These are phyloP conservation scores for Cistogaster globosa DNA, from an alignment of 2,888 invertebrate genomes.

Conservation along the genomic window DNA sequence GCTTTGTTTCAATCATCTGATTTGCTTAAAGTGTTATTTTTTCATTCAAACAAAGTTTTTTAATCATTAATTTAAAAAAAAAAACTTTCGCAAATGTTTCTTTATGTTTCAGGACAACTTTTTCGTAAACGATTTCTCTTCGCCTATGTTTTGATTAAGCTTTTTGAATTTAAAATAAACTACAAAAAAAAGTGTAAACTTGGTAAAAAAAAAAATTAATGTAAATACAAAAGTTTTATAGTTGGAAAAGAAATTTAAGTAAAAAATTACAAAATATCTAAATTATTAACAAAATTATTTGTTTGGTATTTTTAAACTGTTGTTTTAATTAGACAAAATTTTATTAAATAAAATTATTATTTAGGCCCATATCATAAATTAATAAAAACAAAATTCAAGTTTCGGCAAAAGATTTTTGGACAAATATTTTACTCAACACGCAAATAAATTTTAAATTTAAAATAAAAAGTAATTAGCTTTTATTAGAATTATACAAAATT, in stretches of 20 bases:
- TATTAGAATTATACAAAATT: conserved; percentile 78
- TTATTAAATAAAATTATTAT: conserved; percentile 79
- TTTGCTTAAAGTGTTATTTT: no score
- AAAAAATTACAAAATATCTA: conserved; percentile 59
- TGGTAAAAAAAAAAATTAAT: conserved; percentile 50
- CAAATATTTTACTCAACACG: conserved; percentile 60
- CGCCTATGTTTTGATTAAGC: neutral
- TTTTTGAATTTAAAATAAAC: conserved; percentile 41
- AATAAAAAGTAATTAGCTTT: conserved; percentile 75
- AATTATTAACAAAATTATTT: conserved; percentile 73
- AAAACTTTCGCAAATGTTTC: no score
- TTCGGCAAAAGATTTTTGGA: conserved; percentile 73
- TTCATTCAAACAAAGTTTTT: no score
- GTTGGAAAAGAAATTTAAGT: conserved; percentile 72
- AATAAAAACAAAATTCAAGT: conserved; percentile 68
- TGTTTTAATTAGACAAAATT: conserved; percentile 78
- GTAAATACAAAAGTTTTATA: conserved; percentile 80
- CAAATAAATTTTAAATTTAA: conserved; percentile 28
- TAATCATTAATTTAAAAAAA: no score
- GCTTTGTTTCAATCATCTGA: no score
- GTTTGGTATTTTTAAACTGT: conserved; percentile 73
- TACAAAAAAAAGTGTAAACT: conserved; percentile 38
- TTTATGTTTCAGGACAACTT: neutral
- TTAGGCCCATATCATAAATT: conserved; percentile 78
- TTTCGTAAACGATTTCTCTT: neutral